phyloP scores from a whole-genome alignment of 1,140 invertebrate species.

The Scaptomyza pallida region DNA sequence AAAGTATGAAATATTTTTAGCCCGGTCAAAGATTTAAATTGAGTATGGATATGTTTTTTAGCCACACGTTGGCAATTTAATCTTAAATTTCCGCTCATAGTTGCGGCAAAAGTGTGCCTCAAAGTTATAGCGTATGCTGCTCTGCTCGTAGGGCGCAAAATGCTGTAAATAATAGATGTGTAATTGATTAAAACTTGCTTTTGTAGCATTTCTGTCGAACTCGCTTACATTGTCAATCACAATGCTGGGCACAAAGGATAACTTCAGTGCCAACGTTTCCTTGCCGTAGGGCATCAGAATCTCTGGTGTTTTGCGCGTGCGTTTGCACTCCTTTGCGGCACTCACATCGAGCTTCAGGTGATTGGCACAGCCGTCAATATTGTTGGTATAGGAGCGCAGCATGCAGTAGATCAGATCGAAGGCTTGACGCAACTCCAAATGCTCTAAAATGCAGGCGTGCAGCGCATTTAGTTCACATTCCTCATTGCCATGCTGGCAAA shows the following conservation, averaged over 20 bases:
- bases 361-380: conserved; percentile 56
- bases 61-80: conserved; percentile 52
- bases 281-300: conserved; percentile 71
- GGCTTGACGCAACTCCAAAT: conserved; percentile 39
- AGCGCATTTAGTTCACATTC: conserved; percentile 80
- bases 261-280: conserved; percentile 54
- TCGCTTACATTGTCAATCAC: conserved; percentile 67
- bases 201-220: no score
- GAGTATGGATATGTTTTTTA: neutral
- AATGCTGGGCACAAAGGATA: conserved; percentile 79
- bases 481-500: conserved; percentile 65
- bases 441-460: conserved; percentile 75
- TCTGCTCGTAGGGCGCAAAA: conserved; percentile 66
- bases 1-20: no score
- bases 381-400: conserved; percentile 54
- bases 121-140: conserved; percentile 72
- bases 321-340: conserved; percentile 59
- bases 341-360: conserved; percentile 54
- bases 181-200: neutral
- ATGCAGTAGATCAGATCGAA: conserved; percentile 73
- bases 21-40: no score
- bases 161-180: conserved; percentile 27
- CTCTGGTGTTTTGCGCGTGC: conserved; percentile 47
- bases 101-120: conserved; percentile 57
- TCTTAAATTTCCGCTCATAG: conserved; percentile 59